Evolutionary conservation across 2,888 invertebrate genomes (phyloP), one percentile per base, ranked within the genome.

Genomic region (Perdita meconis): DNA sequence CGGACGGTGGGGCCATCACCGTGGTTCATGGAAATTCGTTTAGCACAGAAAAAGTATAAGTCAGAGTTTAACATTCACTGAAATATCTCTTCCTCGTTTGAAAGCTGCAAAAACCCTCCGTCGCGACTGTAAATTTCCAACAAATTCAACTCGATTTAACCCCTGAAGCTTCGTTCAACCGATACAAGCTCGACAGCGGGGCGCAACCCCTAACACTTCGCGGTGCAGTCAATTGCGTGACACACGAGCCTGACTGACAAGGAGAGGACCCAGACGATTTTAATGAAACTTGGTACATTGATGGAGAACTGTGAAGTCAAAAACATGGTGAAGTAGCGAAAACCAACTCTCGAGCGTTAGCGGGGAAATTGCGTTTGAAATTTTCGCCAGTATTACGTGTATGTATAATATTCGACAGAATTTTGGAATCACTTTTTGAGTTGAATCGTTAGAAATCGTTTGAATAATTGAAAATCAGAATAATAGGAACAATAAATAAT

Each of bases 1-100:
- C 24, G 47, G 38, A 12, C 24, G 47, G 40, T 40, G 42, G 16
- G 57, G 71, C 67, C 78, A 82, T 86, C 83, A 69, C 78, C 80
- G 83, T 86, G 86, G 85, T 87, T 86, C 80, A 87, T 86, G 86
- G 83, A 87, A 87, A 87, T 87, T 86, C 78, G 67, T 74, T 36
- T 61, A 75, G 42, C 56, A 40, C 51, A 63, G 59, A 50, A 59
- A 57, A 38, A 51, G 63, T 63, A 69, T 65, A 50, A 60, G 22
- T 53, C n/a, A 30, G 16, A 12, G 12, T 36, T 40, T 6, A 65
- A 22, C 44, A 61, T 51, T 40, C 59, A 56, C 47, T 10, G 38
- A 59, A 65, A 57, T 53, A 64, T 47, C 16, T 30, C 30, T 6
- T 30, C 30, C 30, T 30, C 30, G 30, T 6, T 6, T 4, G 30